A percentile compares a stretch with the other conserved stretches of the same genome.
Evolutionary conservation across 2,888 invertebrate species (phyloP).

Genomic region (Lithophane leautieri): DNA sequence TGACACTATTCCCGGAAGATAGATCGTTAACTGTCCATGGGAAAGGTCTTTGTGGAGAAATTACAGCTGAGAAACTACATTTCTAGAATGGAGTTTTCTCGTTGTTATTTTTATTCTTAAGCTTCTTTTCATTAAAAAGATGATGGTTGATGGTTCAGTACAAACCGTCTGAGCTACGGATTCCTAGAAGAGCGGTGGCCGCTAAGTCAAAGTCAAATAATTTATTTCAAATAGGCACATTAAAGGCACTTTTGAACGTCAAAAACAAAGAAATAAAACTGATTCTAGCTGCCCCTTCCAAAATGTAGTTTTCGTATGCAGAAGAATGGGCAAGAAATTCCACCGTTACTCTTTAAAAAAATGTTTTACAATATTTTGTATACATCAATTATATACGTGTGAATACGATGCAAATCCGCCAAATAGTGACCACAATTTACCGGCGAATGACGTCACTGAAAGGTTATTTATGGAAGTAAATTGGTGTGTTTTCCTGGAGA

Average conservation of each 20-base stretch:
- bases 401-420: too few relatives aligned
- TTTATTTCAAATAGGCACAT: too few relatives aligned
- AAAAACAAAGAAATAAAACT: too few relatives aligned
- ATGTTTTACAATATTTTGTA: too few relatives aligned
- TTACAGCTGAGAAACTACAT: not conserved
- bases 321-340: too few relatives aligned
- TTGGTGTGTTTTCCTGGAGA: not conserved
- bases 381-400: too few relatives aligned
- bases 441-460: not conserved
- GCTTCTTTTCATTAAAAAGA: constrained; percentile 2
- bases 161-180: not conserved
- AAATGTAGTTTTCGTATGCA: too few relatives aligned
- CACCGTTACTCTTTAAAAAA: too few relatives aligned
- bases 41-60: constrained; percentile 10
- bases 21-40: constrained; percentile 27
- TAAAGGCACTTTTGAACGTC: too few relatives aligned
- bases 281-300: too few relatives aligned
- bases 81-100: not conserved
- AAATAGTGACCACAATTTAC: not conserved
- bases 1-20: constrained; percentile 20
- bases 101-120: constrained; percentile 6
- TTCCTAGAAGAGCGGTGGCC: too few relatives aligned
- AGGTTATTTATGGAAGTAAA: not conserved
- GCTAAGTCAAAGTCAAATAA: too few relatives aligned
- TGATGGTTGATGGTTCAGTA: not conserved